Conservation (phyloP, 2,888 invertebrate genomes). For the Girardia tigrina region DNA sequence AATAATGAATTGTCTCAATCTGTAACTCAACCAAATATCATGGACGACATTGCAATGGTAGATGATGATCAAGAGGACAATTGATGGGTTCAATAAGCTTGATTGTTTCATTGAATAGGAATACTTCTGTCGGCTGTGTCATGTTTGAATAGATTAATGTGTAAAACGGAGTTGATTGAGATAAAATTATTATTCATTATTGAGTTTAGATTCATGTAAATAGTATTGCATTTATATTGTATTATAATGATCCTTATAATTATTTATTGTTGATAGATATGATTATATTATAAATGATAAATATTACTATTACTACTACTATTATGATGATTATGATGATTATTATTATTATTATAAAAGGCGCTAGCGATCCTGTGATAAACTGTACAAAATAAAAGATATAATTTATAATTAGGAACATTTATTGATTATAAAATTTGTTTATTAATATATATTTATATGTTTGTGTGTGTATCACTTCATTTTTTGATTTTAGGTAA, state of each 20-base stretch:
- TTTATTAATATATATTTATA: neutral
- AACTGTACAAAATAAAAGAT: constrained; percentile 3
- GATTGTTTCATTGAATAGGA: neutral
- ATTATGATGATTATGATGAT: too few species aligned
- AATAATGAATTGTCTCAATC: neutral
- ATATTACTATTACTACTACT: neutral
- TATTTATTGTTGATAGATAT: constrained; percentile 13
- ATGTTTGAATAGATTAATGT: neutral
- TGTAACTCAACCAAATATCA: neutral
- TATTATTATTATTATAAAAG: too few species aligned
- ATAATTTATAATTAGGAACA: constrained; percentile 1
- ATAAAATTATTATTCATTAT: neutral
- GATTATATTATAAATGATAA: neutral
- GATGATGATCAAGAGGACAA: constrained; percentile 1
- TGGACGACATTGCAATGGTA: constrained; percentile 4
- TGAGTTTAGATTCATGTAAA: constrained; percentile 9
- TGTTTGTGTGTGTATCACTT: neutral
- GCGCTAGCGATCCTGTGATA: constrained; percentile 23
- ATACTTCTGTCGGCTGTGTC: neutral
- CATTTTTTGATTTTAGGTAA: neutral
- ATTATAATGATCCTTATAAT: neutral
- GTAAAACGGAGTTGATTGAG: neutral
- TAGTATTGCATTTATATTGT: constrained; percentile 7
- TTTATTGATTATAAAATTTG: neutral
- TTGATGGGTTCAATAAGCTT: too few species aligned